Percentiles rank a stretch among this genome's conserved stretches.
These are phyloP conservation scores for Drosophila robusta DNA, from an alignment of 2,888 invertebrate species.

Conservation along the genomic window DNA sequence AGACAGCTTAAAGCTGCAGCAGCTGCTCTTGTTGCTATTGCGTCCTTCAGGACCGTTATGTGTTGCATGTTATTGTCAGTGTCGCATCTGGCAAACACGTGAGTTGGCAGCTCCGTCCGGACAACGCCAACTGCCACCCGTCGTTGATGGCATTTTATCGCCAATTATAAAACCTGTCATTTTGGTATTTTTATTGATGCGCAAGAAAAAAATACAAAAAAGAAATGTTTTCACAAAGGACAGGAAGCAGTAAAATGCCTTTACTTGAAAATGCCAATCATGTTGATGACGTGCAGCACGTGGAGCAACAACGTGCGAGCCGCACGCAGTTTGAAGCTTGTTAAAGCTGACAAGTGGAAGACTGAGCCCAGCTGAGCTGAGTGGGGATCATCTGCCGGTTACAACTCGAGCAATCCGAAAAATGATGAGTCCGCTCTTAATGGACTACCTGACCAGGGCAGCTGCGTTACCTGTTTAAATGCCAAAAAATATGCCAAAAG, in stretches of 20 bases:
- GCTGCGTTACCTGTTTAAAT: constrained; percentile 8
- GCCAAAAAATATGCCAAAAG: constrained; percentile 14
- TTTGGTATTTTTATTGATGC: constrained; percentile 65
- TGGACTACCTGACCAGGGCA: constrained; percentile 32
- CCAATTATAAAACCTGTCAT: constrained; percentile 77
- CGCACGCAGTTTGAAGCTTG: constrained; percentile 26
- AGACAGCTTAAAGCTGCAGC: constrained; percentile 34
- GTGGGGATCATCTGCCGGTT: constrained; percentile 12
- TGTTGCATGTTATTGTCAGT: constrained; percentile 36
- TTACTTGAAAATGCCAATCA: constrained; percentile 74
- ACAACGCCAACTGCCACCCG: constrained; percentile 29
- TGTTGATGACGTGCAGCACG: constrained; percentile 55
- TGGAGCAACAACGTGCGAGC: constrained; percentile 23
- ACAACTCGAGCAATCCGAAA: constrained; percentile 1
- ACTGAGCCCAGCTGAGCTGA: constrained; percentile 24
- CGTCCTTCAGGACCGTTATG: constrained; percentile 1
- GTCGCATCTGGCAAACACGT: constrained; percentile 53
- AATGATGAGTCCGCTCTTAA: constrained; percentile 25
- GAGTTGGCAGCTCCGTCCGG: constrained; percentile 27
- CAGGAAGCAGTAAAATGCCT: constrained; percentile 34
- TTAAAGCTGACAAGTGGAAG: constrained; percentile 58
- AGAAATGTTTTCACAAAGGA: constrained; percentile 45
- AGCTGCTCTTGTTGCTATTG: not conserved
- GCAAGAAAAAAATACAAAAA: constrained; percentile 18
- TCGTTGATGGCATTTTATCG: constrained; percentile 73